Conservation (phyloP, 1,140 invertebrate genomes). For the Nebria ingens region DNA sequence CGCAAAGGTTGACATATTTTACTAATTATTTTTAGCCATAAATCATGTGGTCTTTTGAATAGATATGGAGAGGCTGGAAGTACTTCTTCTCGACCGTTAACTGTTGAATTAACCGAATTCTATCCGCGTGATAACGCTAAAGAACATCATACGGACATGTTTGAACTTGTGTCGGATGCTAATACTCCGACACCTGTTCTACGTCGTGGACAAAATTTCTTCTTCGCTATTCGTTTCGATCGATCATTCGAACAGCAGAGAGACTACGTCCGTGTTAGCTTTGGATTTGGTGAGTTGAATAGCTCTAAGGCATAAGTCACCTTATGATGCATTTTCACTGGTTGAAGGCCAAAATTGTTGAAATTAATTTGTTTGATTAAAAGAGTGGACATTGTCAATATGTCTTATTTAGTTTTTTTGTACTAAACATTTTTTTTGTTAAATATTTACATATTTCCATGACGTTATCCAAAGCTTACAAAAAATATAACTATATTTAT, state of each 20-base stretch:
- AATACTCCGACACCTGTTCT: conserved; percentile 31
- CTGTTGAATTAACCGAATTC: conserved; percentile 50
- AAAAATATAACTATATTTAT: background rate
- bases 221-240: conserved; percentile 38
- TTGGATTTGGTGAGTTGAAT: conserved; percentile 38
- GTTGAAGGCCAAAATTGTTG: background rate
- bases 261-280: conserved; percentile 38
- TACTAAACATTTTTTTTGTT: too few relatives aligned
- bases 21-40: background rate
- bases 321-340: too few relatives aligned
- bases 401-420: too few relatives aligned
- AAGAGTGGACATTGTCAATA: background rate
- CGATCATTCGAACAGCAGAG: conserved; percentile 33
- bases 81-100: conserved; percentile 31
- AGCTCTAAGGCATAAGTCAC: background rate
- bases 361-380: conserved; percentile 1
- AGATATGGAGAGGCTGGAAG: background rate
- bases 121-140: conserved; percentile 52
- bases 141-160: conserved; percentile 53
- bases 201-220: conserved; percentile 42
- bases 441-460: too few relatives aligned
- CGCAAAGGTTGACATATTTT: background rate
- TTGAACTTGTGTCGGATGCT: conserved; percentile 44
- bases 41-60: background rate
- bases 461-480: background rate